phyloP scores from a whole-genome alignment of 2,888 invertebrate species.

The Seira ritae region DNA sequence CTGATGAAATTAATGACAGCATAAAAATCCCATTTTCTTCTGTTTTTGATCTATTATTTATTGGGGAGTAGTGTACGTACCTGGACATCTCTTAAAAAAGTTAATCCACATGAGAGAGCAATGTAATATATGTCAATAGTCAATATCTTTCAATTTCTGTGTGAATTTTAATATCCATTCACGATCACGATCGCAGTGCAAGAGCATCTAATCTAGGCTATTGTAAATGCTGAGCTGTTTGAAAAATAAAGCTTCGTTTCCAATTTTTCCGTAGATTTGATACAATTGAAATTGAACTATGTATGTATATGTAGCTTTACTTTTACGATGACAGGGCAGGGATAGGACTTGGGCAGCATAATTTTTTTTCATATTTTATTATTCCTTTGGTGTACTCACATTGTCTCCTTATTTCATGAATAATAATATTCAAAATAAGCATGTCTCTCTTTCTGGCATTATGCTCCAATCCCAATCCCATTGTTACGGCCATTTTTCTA shows the following conservation, averaged over 20 bases:
- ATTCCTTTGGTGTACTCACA: not conserved
- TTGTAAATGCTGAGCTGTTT: too few relatives aligned
- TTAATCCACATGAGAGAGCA: not conserved
- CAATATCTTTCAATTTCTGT: too few relatives aligned
- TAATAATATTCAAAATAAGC: conserved; percentile 46
- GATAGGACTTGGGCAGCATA: not conserved
- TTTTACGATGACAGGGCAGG: too few relatives aligned
- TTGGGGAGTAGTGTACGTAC: not conserved
- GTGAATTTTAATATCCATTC: too few relatives aligned
- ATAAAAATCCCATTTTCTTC: not conserved
- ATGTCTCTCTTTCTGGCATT: conserved; percentile 26
- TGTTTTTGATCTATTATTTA: not conserved
- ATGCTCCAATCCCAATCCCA: conserved; percentile 30
- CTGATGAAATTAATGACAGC: not conserved
- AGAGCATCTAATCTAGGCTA: too few relatives aligned
- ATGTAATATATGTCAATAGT: too few relatives aligned
- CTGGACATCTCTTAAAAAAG: not conserved
- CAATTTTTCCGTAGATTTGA: too few relatives aligned
- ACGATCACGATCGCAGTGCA: too few relatives aligned
- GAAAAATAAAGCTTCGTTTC: too few relatives aligned
- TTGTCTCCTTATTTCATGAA: not conserved
- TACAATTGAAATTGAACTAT: too few relatives aligned
- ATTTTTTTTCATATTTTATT: conserved; percentile 9
- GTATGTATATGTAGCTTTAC: too few relatives aligned
- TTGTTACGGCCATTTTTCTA: conserved; percentile 11